Base-by-base conservation (phyloP, 1,140 invertebrate species). In the Lepidotrigona ventralis region DNA sequence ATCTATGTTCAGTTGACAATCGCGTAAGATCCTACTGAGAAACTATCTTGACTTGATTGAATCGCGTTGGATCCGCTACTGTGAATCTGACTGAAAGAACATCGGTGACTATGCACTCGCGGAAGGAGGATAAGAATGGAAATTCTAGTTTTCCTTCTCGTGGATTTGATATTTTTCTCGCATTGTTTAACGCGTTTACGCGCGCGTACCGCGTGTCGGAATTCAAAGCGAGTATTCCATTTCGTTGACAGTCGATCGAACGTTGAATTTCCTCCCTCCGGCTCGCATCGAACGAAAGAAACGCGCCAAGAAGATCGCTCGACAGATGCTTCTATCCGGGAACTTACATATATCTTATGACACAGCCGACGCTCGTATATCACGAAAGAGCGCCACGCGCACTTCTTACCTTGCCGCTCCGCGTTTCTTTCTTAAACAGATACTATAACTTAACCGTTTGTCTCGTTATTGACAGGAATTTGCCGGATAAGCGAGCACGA, bases 401-500 rank as follows among this genome's bases (percentile, higher is more conserved):
- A n/a, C 66, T 63, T 70, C 66, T 71, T 79, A 64, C 75, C 66
- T 71, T 56, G 75, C 54, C 73, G 39, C 29, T 14, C 14, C 56
- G 56, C 68, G 56, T 83, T 72, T 79, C 81, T 72, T 79, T 82
- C 74, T 79, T 83, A 83, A 83, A 83, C 58, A 79, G 76, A 83
- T 71, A 71, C 81, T 79, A 72, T 83, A 83, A 83, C 76, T 79
- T 79, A 79, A 83, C 76, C 76, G 75, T 79, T 83, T 79, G 75
- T 71, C 75, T 79, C 76, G 68, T 79, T 79, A 83, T 79, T 64
- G 81, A 83, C 76, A 77, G 68, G 51, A 78, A 83, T 78, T 83
- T 83, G 76, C 76, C 68, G 81, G 75, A 83, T 82, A 77, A 68
- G 58, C 56, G 81, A 78, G 68, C 76, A 83, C 58, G 56, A 83